Evolutionary conservation across 2,113 vertebrate species (phyloP), one percentile per base, ranked within the genome.

Genomic region (Paraplagusia blochii): DNA sequence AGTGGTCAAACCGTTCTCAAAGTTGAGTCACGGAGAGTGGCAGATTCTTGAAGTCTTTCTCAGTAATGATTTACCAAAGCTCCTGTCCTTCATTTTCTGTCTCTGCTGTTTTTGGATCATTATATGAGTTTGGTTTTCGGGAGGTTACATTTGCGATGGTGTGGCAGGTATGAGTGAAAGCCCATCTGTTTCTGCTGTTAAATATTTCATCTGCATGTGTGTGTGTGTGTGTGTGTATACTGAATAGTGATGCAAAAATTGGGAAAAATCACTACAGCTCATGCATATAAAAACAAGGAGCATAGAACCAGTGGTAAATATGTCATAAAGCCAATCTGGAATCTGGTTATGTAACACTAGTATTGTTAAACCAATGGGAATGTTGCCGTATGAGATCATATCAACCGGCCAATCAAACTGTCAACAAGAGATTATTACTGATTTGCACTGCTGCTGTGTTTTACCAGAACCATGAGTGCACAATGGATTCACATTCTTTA

Each of bases 31-130:
- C 8, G 22, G 44, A 38, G 6, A 22, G 39, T 34, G 49, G n/a
- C 36, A 33, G n/a, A 19, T 46, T 46, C 44, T 22, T 14, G 34
- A 15, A 22, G 12, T 58, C 13, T 14, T n/a, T 17, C 34, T 46
- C 18, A 4, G 9, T 38, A 16, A 19, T 58, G 16, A 46, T 47
- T 58, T 10, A 22, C 16, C 8, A 13, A 13, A 16, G 15, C 44
- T 47, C 15, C 44, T 47, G 4, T n/a, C 7, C 13, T 22, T 12
- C 56, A 58, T 35, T 8, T 57, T 44, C 1, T 44, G 10, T 38
- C 18, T 29, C 5, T 33, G 53, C n/a, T 56, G 42, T 18, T 57
- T 58, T 46, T 18, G 33, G 55, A 46, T 14, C 17, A 14, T 36
- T 0, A 45, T 16, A 36, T 8, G 7, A 29, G 4, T 54, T 14